Evolutionary conservation across 37 sponge, comb jelly and placozoan genomes (phyloP).

Genomic region (Amphimedon queenslandica): DNA sequence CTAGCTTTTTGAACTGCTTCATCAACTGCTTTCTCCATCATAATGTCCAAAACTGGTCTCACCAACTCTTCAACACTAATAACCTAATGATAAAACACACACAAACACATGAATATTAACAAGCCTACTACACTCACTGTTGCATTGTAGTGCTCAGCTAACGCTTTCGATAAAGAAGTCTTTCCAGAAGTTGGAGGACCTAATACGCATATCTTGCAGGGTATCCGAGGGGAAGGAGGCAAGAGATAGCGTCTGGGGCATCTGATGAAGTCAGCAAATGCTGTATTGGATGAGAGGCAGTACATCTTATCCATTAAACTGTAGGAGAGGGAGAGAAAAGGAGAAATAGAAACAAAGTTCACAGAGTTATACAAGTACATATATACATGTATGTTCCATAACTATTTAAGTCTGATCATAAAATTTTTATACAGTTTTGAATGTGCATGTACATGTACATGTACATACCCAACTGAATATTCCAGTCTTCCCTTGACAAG

Average conservation of each 20-base stretch:
- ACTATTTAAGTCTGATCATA: no score
- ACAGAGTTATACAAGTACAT: not conserved
- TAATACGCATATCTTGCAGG: constrained; percentile 87
- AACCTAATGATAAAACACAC: constrained; percentile 21
- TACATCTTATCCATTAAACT: constrained; percentile 95
- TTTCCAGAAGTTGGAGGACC: constrained; percentile 92
- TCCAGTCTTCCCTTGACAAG: constrained; percentile 75
- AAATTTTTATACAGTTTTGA: no score
- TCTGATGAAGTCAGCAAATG: constrained; percentile 66
- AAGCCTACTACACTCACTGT: constrained; percentile 30
- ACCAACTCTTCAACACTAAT: constrained; percentile 55
- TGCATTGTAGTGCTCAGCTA: constrained; percentile 84
- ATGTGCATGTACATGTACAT: constrained; percentile 5
- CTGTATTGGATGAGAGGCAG: constrained; percentile 83
- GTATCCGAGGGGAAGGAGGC: constrained; percentile 83
- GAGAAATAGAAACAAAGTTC: not conserved
- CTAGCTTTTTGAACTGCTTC: constrained; percentile 71
- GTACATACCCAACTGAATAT: constrained; percentile 74
- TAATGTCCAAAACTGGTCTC: constrained; percentile 47
- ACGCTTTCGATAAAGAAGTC: constrained; percentile 51
- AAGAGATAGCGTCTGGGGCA: constrained; percentile 78
- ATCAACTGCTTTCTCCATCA: constrained; percentile 33
- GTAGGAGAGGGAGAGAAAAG: not conserved
- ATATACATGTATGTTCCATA: no score
- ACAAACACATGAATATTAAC: not conserved